Evolutionary conservation across 2,797 vertebrate genomes (phyloP).

Genomic region (Garrulus glandarius): DNA sequence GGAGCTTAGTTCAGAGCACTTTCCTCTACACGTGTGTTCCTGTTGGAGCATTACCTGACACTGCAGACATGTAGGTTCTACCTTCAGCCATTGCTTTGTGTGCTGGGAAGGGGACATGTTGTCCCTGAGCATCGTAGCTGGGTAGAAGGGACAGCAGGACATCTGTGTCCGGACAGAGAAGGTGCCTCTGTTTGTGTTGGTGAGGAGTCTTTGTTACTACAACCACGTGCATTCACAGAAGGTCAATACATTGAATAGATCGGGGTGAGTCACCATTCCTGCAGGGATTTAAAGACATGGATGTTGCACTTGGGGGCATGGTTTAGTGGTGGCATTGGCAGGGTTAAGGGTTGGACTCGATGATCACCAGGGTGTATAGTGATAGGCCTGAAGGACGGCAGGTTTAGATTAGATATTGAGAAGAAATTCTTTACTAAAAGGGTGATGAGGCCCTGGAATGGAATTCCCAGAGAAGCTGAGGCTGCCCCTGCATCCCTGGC

Average conservation of each 20-base stretch:
- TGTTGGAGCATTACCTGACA: fast-evolving
- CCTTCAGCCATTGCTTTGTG: neutral
- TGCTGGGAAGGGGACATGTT: neutral
- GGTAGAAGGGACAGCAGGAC: neutral
- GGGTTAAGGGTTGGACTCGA: fast-evolving
- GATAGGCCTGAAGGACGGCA: neutral
- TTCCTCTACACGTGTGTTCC: neutral
- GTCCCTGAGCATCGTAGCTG: neutral
- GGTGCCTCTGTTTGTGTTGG: neutral
- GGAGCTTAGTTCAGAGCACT: neutral
- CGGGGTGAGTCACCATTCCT: neutral
- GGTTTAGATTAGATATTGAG: neutral
- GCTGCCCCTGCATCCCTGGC: neutral
- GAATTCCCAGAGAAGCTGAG: neutral
- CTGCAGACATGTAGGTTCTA: fast-evolving
- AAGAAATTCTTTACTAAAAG: neutral
- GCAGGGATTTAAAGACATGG: fast-evolving
- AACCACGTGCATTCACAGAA: no score
- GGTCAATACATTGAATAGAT: fast-evolving
- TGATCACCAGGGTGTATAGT: neutral
- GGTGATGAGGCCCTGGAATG: neutral
- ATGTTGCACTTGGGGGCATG: neutral
- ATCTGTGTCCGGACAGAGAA: neutral
- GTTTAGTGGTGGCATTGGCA: neutral
- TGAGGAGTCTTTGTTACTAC: neutral